A percentile compares a stretch with the other conserved stretches of the same genome.
Conservation (phyloP, 2,888 invertebrate species). For the Incurvaria masculella region DNA sequence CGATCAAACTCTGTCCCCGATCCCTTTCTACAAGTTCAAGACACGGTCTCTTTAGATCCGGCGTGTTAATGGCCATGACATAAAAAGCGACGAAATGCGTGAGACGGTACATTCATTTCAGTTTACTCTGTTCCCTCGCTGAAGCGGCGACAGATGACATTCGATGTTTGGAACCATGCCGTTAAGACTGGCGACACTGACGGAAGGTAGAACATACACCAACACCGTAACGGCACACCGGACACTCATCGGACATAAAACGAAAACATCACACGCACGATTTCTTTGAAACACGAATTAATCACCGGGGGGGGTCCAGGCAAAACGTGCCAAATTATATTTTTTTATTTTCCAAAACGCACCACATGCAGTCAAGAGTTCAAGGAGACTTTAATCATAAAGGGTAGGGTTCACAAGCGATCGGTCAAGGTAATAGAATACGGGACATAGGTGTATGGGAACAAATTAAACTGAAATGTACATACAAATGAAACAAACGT, state of each 20-base stretch:
- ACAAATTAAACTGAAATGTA: constrained; percentile 56
- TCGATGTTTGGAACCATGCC: constrained; percentile 26
- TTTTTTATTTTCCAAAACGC: constrained; percentile 15
- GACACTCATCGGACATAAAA: neutral
- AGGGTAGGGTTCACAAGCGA: constrained; percentile 4
- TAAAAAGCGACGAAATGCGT: too few species aligned
- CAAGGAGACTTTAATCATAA: neutral
- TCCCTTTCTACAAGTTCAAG: too few species aligned
- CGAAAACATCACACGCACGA: neutral
- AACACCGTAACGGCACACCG: constrained; percentile 47
- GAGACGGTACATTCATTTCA: constrained; percentile 45
- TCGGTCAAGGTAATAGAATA: constrained; percentile 20
- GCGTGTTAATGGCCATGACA: too few species aligned
- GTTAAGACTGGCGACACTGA: constrained; percentile 21
- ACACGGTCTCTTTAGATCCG: too few species aligned
- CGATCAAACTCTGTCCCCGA: too few species aligned
- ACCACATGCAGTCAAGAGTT: neutral
- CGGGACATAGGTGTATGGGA: constrained; percentile 23
- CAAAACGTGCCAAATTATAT: constrained; percentile 17
- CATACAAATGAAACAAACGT: constrained; percentile 18
- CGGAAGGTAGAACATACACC: constrained; percentile 19
- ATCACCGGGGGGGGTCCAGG: neutral
- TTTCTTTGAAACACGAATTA: neutral
- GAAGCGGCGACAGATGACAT: constrained; percentile 5
- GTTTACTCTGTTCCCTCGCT: constrained; percentile 39